phyloP scores from a whole-genome alignment of 64 coral and sea anemone genomes.

The Catalaphyllia jardinei region DNA sequence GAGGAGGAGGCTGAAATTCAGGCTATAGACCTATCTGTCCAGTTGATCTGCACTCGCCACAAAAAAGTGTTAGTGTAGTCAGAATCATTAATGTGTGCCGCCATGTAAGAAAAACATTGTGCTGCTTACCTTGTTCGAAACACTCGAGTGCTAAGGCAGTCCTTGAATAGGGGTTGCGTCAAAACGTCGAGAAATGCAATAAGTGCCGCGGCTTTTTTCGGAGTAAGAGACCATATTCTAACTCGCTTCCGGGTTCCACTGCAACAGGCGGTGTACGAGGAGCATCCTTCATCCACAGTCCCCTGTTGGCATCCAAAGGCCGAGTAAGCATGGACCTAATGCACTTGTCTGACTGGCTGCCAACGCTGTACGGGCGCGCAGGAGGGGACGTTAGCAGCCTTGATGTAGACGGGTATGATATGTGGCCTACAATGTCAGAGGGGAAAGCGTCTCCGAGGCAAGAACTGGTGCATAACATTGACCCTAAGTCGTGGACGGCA shows the following conservation, averaged over 20 bases:
- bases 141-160: no score
- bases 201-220: no score
- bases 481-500: constrained; percentile 31
- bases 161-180: no score
- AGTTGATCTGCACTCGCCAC: no score
- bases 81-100: no score
- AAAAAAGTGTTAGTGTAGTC: no score
- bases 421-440: constrained; percentile 47
- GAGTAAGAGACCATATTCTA: no score
- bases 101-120: no score
- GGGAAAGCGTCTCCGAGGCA: constrained; percentile 41
- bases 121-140: no score
- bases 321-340: constrained; percentile 42
- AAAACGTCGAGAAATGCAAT: no score
- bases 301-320: constrained; percentile 29
- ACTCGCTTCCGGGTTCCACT: background rate
- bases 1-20: no score
- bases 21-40: no score
- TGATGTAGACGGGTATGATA: constrained; percentile 6
- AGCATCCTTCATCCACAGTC: constrained; percentile 19
- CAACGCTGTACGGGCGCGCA: constrained; percentile 6
- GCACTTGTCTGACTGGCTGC: constrained; percentile 7
- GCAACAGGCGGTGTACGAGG: background rate
- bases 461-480: constrained; percentile 74
- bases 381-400: background rate